phyloP scores from a whole-genome alignment of 2,888 invertebrate species.

The Mystacides longicornis region DNA sequence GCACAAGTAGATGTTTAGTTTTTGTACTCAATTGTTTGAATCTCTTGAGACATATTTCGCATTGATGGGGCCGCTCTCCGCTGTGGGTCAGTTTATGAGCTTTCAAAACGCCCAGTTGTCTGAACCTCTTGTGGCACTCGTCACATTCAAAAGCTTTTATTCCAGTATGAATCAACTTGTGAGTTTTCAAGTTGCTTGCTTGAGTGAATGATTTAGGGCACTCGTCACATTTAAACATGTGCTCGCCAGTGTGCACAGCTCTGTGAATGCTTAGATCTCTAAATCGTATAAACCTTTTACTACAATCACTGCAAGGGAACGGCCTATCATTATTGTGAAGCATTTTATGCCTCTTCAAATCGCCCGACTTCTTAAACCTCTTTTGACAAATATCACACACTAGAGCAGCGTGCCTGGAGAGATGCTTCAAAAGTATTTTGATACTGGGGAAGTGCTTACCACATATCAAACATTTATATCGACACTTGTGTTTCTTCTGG shows the following conservation, averaged over 20 bases:
- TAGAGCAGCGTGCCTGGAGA: neutral
- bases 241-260: neutral
- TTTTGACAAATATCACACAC: neutral
- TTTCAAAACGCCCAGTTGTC: neutral
- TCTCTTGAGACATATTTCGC: neutral
- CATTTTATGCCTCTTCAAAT: neutral
- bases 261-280: neutral
- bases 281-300: neutral
- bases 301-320: neutral
- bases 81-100: neutral
- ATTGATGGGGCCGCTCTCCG: neutral
- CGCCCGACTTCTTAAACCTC: neutral
- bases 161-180: neutral
- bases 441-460: neutral
- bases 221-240: neutral
- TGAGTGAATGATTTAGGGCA: neutral
- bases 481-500: neutral
- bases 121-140: neutral
- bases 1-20: neutral
- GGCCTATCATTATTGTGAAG: neutral
- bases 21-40: neutral
- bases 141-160: neutral
- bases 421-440: neutral
- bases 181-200: neutral
- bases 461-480: neutral